Conservation (phyloP, 2,888 invertebrate genomes). For the Gibbula magus region DNA sequence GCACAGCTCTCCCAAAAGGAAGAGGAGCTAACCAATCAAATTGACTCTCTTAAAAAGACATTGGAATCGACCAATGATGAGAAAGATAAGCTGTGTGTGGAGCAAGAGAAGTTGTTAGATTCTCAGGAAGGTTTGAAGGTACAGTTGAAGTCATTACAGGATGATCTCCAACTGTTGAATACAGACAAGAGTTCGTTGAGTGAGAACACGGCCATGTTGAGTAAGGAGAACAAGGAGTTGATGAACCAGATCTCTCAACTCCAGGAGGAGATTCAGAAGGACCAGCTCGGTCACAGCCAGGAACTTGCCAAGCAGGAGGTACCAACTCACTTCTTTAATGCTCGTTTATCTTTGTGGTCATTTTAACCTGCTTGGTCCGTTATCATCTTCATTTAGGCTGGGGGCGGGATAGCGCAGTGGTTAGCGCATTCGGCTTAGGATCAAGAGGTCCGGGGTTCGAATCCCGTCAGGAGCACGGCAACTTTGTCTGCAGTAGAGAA, state of each 20-base stretch:
- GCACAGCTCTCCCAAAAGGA: constrained; percentile 53
- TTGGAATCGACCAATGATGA: constrained; percentile 44
- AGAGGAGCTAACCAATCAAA: constrained; percentile 53
- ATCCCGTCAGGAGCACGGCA: no score
- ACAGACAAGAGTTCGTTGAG: constrained; percentile 34
- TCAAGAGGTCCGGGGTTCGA: no score
- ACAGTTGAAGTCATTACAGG: constrained; percentile 48
- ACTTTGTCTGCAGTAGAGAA: no score
- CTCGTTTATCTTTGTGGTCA: no score
- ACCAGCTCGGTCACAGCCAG: constrained; percentile 43
- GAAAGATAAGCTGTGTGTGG: constrained; percentile 32
- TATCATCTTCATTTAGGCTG: no score
- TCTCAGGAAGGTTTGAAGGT: constrained; percentile 31
- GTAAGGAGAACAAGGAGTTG: constrained; percentile 63
- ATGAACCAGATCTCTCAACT: constrained; percentile 54
- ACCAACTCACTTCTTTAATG: no score
- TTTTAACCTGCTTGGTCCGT: no score
- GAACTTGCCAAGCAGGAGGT: constrained; percentile 64
- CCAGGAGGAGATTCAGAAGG: constrained; percentile 48
- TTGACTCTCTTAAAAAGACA: constrained; percentile 35
- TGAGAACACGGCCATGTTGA: constrained; percentile 47
- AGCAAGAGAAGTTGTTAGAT: constrained; percentile 38
- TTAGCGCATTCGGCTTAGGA: no score
- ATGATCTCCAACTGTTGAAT: constrained; percentile 45
- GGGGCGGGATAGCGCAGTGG: no score